Evolutionary conservation across 2,797 vertebrate genomes (phyloP).

Genomic region (Pantherophis vulpinus): DNA sequence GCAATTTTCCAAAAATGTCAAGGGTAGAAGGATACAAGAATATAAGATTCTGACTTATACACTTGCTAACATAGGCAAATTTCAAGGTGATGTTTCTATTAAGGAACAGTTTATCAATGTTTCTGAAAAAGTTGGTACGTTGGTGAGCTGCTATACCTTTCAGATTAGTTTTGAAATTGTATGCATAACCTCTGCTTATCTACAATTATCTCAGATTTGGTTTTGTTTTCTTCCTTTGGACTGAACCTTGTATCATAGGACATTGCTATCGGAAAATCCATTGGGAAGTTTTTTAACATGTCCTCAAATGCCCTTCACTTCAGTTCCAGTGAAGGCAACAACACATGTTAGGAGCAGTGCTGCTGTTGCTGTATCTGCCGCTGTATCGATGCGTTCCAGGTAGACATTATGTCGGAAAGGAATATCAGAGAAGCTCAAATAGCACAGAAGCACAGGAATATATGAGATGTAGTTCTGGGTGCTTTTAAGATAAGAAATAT

Average conservation of each 20-base stretch:
- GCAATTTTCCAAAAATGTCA: background rate
- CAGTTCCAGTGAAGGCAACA: slow-evolving; percentile 62
- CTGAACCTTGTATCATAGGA: slow-evolving; percentile 36
- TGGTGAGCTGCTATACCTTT: background rate
- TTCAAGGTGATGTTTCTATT: background rate
- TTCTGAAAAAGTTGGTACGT: background rate
- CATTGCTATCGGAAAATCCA: slow-evolving; percentile 65
- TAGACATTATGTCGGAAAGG: slow-evolving; percentile 52
- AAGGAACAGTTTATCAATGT: background rate
- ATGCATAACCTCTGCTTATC: background rate
- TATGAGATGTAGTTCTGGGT: background rate
- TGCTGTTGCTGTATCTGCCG: slow-evolving; percentile 69
- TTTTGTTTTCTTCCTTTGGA: slow-evolving; percentile 41
- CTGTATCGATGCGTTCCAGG: slow-evolving; percentile 71
- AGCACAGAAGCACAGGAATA: background rate
- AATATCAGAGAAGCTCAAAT: background rate
- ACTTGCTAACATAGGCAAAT: background rate
- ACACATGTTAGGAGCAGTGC: slow-evolving; percentile 60
- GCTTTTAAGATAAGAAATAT: background rate
- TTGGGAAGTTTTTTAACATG: slow-evolving; percentile 59
- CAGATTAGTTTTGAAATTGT: background rate
- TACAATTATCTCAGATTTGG: slow-evolving; percentile 14
- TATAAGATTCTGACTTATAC: background rate
- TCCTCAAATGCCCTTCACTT: slow-evolving; percentile 47
- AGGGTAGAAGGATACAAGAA: background rate